Evolutionary conservation across 2,113 vertebrate genomes (phyloP).

Genomic region (Heterotilapia buettikoferi): DNA sequence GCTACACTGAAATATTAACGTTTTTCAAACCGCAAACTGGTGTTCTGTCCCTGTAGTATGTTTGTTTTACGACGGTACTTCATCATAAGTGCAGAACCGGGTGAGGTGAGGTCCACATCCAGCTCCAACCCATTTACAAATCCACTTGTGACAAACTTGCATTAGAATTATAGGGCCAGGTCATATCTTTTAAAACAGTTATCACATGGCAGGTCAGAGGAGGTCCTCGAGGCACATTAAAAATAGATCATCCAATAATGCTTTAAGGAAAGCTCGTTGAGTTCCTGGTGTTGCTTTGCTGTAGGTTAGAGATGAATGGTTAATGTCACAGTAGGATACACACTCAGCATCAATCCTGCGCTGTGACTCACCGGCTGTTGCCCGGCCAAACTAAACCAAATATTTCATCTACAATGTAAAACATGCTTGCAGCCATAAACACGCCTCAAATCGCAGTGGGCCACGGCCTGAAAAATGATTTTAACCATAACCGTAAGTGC

Average conservation of each 20-base stretch:
- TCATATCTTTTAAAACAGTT: conserved; percentile 7
- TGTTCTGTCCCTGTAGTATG: background rate
- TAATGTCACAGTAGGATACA: conserved; percentile 53
- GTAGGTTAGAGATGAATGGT: conserved; percentile 57
- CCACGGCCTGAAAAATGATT: conserved; percentile 68
- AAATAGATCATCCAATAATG: conserved; percentile 24
- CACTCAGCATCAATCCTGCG: conserved; percentile 52
- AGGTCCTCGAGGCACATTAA: background rate
- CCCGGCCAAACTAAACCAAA: conserved; percentile 69
- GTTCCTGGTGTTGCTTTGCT: conserved; percentile 50
- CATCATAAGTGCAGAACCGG: background rate
- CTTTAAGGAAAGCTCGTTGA: conserved; percentile 39
- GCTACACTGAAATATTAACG: background rate
- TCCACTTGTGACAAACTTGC: background rate
- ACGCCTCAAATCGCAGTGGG: conserved; percentile 53
- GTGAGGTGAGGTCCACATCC: background rate
- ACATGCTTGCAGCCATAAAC: conserved; percentile 71
- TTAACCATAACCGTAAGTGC: conserved; percentile 61
- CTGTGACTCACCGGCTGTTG: conserved; percentile 37
- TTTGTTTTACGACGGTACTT: background rate
- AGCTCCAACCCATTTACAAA: background rate
- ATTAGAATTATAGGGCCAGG: background rate
- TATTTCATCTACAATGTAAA: conserved; percentile 75
- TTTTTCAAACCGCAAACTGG: background rate
- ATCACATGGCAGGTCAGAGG: background rate